A percentile compares a stretch with the other conserved stretches of the same genome.
Evolutionary conservation across 1,140 invertebrate species (phyloP).

Genomic region (honey bee (Apis mellifera)): Amel_HAv3.1 CM009937.2:13542001-13542500

Average conservation of each 20-base stretch:
- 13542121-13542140: constrained; percentile 97
- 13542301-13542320: constrained; percentile 97
- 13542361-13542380: constrained; percentile 97
- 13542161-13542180: constrained; percentile 93
- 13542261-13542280: constrained; percentile 96
- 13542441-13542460: constrained; percentile 96
- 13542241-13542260: constrained; percentile 96
- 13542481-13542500: constrained; percentile 97
- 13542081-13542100: constrained; percentile 98
- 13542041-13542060: constrained; percentile 96
- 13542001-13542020: constrained; percentile 94
- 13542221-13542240: constrained; percentile 92
- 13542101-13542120: constrained; percentile 95
- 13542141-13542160: constrained; percentile 92
- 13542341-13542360: constrained; percentile 94
- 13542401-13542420: constrained; percentile 98
- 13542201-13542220: constrained; percentile 90
- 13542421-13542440: constrained; percentile 98
- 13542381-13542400: constrained; percentile 96
- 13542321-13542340: constrained; percentile 96
- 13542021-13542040: constrained; percentile 92
- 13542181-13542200: constrained; percentile 93
- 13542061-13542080: constrained; percentile 99
- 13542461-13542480: constrained; percentile 96
- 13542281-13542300: constrained; percentile 97